Percentiles rank a stretch among this genome's conserved stretches.
phyloP scores from a whole-genome alignment of 2,888 invertebrate genomes.

The Papilio gigon region DNA sequence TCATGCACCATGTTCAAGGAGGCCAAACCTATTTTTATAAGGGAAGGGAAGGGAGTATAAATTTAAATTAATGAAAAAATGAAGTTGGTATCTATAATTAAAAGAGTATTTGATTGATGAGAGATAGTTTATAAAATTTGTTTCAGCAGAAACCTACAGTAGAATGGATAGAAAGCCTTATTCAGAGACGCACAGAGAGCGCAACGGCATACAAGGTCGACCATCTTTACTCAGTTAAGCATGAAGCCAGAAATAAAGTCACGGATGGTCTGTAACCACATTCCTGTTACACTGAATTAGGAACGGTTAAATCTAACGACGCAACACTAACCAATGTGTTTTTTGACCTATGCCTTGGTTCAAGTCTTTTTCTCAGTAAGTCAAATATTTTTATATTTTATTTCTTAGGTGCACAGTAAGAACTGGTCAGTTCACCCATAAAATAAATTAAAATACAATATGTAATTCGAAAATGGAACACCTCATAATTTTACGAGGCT shows the following conservation, averaged over 20 bases:
- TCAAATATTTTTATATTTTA: too few relatives aligned
- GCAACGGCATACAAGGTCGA: constrained; percentile 34
- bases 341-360: constrained; percentile 45
- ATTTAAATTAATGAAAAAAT: too few relatives aligned
- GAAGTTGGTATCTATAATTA: too few relatives aligned
- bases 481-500: background rate
- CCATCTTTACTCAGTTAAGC: constrained; percentile 37
- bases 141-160: background rate
- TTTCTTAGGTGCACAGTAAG: too few relatives aligned
- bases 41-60: too few relatives aligned
- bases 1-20: too few relatives aligned
- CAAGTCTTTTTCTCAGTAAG: background rate
- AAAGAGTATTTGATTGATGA: too few relatives aligned
- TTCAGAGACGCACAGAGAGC: too few relatives aligned
- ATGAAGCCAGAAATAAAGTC: constrained; percentile 37
- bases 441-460: background rate
- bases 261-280: constrained; percentile 39
- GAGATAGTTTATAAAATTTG: too few relatives aligned
- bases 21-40: too few relatives aligned
- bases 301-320: constrained; percentile 48
- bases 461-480: background rate
- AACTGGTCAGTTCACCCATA: background rate
- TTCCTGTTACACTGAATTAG: constrained; percentile 46
- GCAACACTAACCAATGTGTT: constrained; percentile 47
- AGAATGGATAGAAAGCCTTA: background rate